These are phyloP conservation scores for Drosophila meridiana DNA, from an alignment of 2,888 invertebrate species.

Conservation along the genomic window DNA sequence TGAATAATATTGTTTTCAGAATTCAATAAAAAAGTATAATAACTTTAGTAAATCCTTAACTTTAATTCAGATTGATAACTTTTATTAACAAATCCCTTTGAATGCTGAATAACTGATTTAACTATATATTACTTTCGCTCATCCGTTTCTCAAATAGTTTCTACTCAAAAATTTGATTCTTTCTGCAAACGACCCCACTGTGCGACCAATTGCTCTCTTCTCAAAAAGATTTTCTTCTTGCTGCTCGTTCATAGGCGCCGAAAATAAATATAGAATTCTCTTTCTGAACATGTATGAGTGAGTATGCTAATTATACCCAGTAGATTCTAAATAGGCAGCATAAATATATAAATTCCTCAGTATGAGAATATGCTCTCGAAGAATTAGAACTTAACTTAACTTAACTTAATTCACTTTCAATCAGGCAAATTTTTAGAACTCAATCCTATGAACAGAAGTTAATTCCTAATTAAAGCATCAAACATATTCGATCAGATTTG, in stretches of 20 bases:
- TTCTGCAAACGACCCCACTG: not conserved
- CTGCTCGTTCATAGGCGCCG: slow-evolving; percentile 5
- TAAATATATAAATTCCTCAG: slow-evolving; percentile 3
- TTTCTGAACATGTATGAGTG: not conserved
- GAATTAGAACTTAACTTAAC: no score
- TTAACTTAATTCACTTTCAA: not conserved
- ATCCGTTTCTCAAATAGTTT: not conserved
- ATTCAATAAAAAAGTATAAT: not conserved
- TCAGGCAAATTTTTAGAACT: not conserved
- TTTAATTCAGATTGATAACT: no score
- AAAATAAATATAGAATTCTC: slow-evolving; percentile 40
- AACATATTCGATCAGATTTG: not conserved
- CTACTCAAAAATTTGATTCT: not conserved
- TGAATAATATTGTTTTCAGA: no score
- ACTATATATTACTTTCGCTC: not conserved
- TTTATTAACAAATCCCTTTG: no score
- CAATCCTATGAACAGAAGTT: not conserved
- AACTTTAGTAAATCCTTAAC: not conserved
- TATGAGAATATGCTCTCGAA: not conserved
- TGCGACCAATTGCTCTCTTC: slow-evolving; percentile 7
- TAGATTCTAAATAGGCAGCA: not conserved
- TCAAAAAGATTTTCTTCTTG: slow-evolving; percentile 4
- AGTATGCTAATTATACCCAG: slow-evolving; percentile 35
- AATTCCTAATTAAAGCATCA: not conserved
- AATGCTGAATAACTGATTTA: no score